Evolutionary conservation across 2,797 vertebrate species (phyloP).

Genomic region (Sebastes kiyomatsui): DNA sequence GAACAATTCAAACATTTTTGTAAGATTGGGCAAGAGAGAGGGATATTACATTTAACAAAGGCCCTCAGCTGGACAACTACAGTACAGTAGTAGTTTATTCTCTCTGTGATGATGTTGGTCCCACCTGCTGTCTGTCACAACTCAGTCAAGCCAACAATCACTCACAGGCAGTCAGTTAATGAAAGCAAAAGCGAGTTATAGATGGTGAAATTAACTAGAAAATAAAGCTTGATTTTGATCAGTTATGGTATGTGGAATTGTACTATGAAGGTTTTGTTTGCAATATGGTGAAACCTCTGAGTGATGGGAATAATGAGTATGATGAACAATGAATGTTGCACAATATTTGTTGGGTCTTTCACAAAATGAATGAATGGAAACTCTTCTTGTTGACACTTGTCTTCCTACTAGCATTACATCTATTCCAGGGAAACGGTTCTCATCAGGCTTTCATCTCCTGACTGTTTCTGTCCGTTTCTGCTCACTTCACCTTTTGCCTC

Average conservation of each 20-base stretch:
- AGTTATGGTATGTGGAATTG: background rate
- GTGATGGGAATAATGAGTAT: background rate
- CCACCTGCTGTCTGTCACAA: background rate
- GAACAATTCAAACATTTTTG: background rate
- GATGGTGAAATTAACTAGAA: background rate
- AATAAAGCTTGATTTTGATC: background rate
- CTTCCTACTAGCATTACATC: background rate
- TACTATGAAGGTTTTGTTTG: background rate
- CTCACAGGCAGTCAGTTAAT: too few relatives aligned
- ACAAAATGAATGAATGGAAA: background rate
- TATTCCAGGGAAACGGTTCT: background rate
- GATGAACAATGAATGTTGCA: background rate
- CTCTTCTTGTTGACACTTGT: background rate
- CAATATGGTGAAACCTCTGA: background rate
- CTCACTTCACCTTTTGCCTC: background rate
- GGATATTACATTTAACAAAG: background rate
- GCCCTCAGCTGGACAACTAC: background rate
- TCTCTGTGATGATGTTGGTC: background rate
- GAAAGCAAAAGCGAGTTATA: background rate
- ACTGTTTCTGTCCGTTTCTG: background rate
- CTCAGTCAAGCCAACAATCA: background rate
- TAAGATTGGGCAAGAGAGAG: background rate
- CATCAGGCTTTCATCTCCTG: background rate
- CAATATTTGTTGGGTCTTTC: background rate
- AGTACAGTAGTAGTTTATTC: background rate